Evolutionary conservation across 2,113 vertebrate genomes (phyloP), one percentile per base, ranked within the genome.

Genomic region (Heloderma charlesbogerti): DNA sequence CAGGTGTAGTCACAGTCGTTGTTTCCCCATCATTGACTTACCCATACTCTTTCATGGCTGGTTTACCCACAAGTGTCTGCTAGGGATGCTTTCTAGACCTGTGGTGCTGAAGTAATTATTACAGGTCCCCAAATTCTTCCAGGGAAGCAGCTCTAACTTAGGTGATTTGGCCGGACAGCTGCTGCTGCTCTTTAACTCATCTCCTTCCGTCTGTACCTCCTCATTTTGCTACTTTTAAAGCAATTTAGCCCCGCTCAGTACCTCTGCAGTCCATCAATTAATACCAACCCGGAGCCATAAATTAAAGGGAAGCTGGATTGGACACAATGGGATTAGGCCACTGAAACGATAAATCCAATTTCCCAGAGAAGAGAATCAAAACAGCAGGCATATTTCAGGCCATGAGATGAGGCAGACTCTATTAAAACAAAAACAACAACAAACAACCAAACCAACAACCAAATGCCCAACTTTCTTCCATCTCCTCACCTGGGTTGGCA

Each of bases 301-400:
- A 97, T 98, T 94, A 97, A 29, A 84, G 94, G 95, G 87, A 97
- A 97, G 93, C 96, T 96, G 97, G 91, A 95, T 95, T 93, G 66
- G 94, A 92, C 93, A 80, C 87, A 86, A 95, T 93, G 91, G 95
- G 94, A 94, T 97, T 97, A 97, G 94, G 96, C 96, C 97, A 95
- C 92, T 92, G 95, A 91, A 92, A 92, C 94, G 89, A 88, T 91
- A 89, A 94, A 93, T 95, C 95, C 92, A 93, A 93, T 92, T 97
- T 95, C 94, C 95, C 93, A 87, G 69, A 94, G 91, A 94, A 96
- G 94, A 69, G 67, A 90, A 95, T 94, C 94, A 94, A 69, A 95
- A 88, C 93, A 90, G 95, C 4, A 0, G 78, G 6, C 83, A 91
- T 93, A 94, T 95, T 94, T 96, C 90, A 86, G 90, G 85, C 57